Evolutionary conservation across 2,888 invertebrate species (phyloP).

Genomic region (Microctonus brassicae): DNA sequence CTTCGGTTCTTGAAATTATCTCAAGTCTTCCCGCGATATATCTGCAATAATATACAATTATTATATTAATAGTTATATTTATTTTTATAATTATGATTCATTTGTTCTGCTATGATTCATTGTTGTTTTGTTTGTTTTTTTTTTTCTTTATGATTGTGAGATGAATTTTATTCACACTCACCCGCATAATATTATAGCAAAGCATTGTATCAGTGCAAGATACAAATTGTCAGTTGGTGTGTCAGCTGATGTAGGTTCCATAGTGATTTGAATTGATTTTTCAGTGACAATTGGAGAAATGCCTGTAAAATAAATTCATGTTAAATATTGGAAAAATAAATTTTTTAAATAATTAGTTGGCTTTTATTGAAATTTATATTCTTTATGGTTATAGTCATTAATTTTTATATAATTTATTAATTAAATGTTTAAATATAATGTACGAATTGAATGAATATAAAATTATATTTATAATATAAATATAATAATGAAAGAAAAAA

Average conservation of each 20-base stretch:
- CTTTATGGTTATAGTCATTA: background rate
- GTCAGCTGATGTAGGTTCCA: constrained; percentile 40
- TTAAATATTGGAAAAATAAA: background rate
- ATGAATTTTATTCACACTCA: constrained; percentile 70
- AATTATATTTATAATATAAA: background rate
- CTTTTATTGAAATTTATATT: too few species aligned
- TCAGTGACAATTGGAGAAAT: background rate
- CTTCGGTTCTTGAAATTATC: constrained; percentile 84
- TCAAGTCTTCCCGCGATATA: constrained; percentile 88
- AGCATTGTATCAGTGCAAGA: constrained; percentile 92
- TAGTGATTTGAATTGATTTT: background rate
- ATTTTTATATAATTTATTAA: too few species aligned
- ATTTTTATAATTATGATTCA: too few species aligned
- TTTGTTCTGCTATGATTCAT: too few species aligned
- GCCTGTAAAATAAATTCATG: background rate
- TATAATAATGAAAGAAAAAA: background rate
- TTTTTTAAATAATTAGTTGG: background rate
- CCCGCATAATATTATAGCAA: constrained; percentile 92
- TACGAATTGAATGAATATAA: background rate
- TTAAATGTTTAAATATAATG: too few species aligned
- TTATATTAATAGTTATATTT: constrained; percentile 1
- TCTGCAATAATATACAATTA: constrained; percentile 69
- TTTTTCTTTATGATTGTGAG: background rate
- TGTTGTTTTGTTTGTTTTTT: background rate
- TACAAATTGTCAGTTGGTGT: constrained; percentile 83